These are phyloP conservation scores for Goniozus legneri DNA, from an alignment of 1,140 invertebrate species.

Conservation along the genomic window DNA sequence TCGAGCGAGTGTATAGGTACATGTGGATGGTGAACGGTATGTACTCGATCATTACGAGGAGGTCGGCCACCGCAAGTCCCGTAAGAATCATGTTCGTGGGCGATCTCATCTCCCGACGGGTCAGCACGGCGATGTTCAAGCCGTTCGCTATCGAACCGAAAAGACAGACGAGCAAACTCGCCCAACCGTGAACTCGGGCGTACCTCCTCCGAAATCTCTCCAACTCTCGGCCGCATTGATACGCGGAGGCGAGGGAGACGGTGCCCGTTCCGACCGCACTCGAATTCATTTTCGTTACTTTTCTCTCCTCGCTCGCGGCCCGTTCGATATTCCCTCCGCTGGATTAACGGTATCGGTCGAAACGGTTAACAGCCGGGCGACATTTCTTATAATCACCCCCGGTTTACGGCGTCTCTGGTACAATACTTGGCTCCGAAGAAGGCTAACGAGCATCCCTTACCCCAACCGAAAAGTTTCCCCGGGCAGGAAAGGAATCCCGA, in stretches of 20 bases:
- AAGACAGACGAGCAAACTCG: conserved; percentile 77
- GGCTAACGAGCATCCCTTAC: too few species aligned
- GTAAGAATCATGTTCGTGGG: conserved; percentile 90
- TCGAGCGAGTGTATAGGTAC: conserved; percentile 63
- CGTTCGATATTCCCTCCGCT: not conserved
- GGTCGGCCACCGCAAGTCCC: conserved; percentile 86
- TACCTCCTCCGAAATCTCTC: conserved; percentile 51
- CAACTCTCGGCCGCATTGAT: conserved; percentile 49
- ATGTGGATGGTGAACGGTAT: conserved; percentile 84
- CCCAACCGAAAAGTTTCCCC: too few species aligned
- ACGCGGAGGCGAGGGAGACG: conserved; percentile 21
- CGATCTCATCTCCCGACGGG: conserved; percentile 84
- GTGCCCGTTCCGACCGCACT: conserved; percentile 13
- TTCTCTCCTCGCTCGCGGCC: conserved; percentile 1
- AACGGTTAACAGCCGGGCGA: too few species aligned
- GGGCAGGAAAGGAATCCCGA: too few species aligned
- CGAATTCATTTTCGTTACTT: conserved; percentile 12
- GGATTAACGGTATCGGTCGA: too few species aligned
- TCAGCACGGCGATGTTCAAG: conserved; percentile 92
- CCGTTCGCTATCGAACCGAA: conserved; percentile 90
- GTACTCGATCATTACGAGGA: conserved; percentile 91
- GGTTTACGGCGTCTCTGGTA: too few species aligned
- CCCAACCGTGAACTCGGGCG: conserved; percentile 65
- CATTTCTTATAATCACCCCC: too few species aligned
- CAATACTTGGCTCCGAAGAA: too few species aligned